Evolutionary conservation across 2,797 vertebrate genomes (phyloP).

Genomic region (Hafferia zeledoni): DNA sequence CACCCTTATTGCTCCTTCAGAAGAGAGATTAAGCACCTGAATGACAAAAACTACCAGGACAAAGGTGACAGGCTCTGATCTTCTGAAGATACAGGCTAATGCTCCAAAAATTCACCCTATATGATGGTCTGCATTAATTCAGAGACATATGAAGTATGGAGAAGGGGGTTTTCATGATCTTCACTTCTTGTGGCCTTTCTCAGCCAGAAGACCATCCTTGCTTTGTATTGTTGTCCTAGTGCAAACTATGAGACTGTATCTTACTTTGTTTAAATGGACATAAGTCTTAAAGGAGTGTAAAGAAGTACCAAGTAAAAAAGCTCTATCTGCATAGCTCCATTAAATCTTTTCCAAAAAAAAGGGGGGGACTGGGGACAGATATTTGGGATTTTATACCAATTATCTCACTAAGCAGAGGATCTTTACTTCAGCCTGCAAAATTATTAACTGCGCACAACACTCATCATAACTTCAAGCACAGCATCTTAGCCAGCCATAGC

Average conservation of each 20-base stretch:
- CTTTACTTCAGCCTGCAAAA: background rate
- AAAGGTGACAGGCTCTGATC: background rate
- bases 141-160: background rate
- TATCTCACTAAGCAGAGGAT: background rate
- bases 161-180: background rate
- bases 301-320: background rate
- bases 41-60: background rate
- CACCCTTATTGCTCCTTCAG: background rate
- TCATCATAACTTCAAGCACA: background rate
- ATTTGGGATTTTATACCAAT: background rate
- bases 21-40: background rate
- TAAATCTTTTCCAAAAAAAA: background rate
- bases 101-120: background rate
- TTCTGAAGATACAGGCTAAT: background rate
- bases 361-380: rapidly evolving
- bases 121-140: background rate
- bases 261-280: background rate
- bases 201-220: background rate
- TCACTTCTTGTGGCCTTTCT: background rate
- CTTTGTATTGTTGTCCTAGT: background rate
- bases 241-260: background rate
- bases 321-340: background rate
- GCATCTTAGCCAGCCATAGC: background rate
- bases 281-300: background rate
- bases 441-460: background rate